These are phyloP conservation scores for Megamerina dolium DNA, from an alignment of 2,888 invertebrate genomes.

Conservation along the genomic window DNA sequence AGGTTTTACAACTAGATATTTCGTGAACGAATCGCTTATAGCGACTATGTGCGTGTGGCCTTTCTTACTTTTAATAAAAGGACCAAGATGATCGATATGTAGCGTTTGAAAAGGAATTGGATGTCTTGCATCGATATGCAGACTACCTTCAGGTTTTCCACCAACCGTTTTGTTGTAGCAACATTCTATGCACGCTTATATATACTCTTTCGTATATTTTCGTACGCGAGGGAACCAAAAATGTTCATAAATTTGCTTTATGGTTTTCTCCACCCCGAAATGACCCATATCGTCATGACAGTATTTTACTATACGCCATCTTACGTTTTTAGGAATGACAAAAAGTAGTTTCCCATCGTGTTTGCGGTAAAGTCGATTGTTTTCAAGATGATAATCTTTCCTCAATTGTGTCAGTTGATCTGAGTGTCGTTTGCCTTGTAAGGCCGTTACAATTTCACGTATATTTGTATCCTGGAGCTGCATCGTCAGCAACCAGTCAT, in stretches of 20 bases:
- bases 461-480: slow-evolving; percentile 12
- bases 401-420: neutral
- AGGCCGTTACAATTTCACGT: slow-evolving; percentile 5
- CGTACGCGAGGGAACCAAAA: slow-evolving; percentile 11
- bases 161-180: slow-evolving; percentile 12
- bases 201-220: slow-evolving; percentile 12
- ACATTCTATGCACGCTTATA: slow-evolving; percentile 10
- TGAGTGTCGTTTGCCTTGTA: neutral
- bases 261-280: slow-evolving; percentile 1
- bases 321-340: neutral
- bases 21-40: slow-evolving; percentile 17
- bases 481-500: slow-evolving; percentile 20
- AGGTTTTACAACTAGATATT: slow-evolving; percentile 18
- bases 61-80: slow-evolving; percentile 11
- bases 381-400: slow-evolving; percentile 7
- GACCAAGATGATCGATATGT: slow-evolving; percentile 12
- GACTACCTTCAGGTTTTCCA: too few relatives aligned
- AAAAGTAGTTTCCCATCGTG: neutral
- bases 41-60: slow-evolving; percentile 14
- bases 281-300: too few relatives aligned
- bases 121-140: neutral
- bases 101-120: slow-evolving; percentile 6
- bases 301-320: neutral
- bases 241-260: slow-evolving; percentile 2
- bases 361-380: slow-evolving; percentile 3